phyloP scores from a whole-genome alignment of 2,888 invertebrate species.

The Vesta saturnalis region DNA sequence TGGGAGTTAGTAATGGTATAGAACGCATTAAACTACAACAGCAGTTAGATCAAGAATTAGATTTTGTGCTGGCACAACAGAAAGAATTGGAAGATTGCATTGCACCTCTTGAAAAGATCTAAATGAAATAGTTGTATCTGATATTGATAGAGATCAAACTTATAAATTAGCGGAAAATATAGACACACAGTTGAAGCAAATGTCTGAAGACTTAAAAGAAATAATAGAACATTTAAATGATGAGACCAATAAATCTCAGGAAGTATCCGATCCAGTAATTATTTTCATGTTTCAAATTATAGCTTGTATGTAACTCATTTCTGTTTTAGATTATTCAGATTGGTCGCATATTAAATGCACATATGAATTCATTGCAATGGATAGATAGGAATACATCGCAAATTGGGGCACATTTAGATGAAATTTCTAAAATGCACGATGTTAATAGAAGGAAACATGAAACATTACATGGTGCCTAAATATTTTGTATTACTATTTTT shows the following conservation, averaged over 20 bases:
- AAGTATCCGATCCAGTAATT: constrained; percentile 88
- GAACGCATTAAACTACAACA: constrained; percentile 90
- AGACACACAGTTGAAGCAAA: constrained; percentile 91
- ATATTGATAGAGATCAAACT: constrained; percentile 91
- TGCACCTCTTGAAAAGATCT: constrained; percentile 83
- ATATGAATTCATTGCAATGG: constrained; percentile 97
- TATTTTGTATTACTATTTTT: no score
- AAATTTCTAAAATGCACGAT: constrained; percentile 82
- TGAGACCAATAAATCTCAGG: constrained; percentile 84
- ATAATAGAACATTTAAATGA: constrained; percentile 95
- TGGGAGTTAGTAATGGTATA: constrained; percentile 86
- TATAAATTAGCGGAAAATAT: constrained; percentile 86
- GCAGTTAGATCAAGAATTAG: constrained; percentile 90
- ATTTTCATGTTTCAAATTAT: constrained; percentile 56
- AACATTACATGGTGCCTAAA: constrained; percentile 25
- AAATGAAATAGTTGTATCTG: constrained; percentile 73
- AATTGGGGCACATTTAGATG: constrained; percentile 82
- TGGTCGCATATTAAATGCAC: constrained; percentile 92
- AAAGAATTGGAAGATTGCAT: constrained; percentile 90
- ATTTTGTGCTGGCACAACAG: constrained; percentile 93
- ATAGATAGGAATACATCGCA: constrained; percentile 85
- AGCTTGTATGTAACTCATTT: constrained; percentile 33
- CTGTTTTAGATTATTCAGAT: constrained; percentile 85
- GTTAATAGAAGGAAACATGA: constrained; percentile 42
- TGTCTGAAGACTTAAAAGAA: constrained; percentile 95